Base-by-base conservation (phyloP, 2,888 invertebrate species). In the Copidosoma aretas region DNA sequence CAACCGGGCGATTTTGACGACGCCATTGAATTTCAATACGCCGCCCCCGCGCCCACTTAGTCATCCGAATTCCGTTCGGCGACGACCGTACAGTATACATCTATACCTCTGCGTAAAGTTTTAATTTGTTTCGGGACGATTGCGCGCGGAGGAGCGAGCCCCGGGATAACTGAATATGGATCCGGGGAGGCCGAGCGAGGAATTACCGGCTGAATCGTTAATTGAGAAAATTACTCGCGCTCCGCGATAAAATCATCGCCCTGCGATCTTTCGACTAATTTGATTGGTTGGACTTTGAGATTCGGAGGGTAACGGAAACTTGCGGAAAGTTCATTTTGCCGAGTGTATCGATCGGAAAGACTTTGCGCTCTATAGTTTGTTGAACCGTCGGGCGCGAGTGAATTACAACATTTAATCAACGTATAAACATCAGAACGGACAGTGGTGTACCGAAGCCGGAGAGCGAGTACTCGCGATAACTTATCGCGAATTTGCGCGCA, bases 11-110 rank as follows among this genome's bases (percentile, higher is more conserved):
- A 72, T 72, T 69, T 72, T 69, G 71, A 69, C 69, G 71, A 72
- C 64, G 62, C 69, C 69, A 72, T 72, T 72, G 71, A 72, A 72
- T 72, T 72, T 72, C 71, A 72, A 72, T 72, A 69, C 67, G 51
- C 56, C 21, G 21, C 43, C 22, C n/a, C n/a, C n/a, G 32, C 51
- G 60, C 63, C 68, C 71, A 66, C 68, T 71, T 71, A 71, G 68
- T 69, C 67, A 69, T 72, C 69, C 71, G 67, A 72, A 72, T 67
- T 69, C 69, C 71, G 64, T 15, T 25, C 41, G 15, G 32, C n/a
- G 0, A 17, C 41, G 43, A 2, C 1, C 8, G 15, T 46, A 46
- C 39, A 17, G 25, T 14, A n/a, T 54, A 53, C 54, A 43, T 24
- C 19, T 15, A 39, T 57, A 46, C 63, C 32, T 21, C 19, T 14